Evolutionary conservation across 2,888 invertebrate species (phyloP).

Genomic region (Spisula subtruncata): DNA sequence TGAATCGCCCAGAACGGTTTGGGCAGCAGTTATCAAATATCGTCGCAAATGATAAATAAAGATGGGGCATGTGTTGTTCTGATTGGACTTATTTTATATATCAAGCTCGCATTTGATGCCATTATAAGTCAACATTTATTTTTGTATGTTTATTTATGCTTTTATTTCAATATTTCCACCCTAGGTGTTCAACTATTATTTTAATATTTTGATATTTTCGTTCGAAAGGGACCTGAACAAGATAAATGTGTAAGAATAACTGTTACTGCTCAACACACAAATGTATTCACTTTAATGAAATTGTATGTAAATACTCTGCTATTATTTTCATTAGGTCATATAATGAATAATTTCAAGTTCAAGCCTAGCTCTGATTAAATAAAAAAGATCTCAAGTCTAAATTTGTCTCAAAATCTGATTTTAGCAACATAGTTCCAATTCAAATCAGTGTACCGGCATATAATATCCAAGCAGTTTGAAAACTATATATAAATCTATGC

Average conservation of each 20-base stretch:
- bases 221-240: not conserved
- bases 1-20: too few species aligned
- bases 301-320: not conserved
- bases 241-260: too few species aligned
- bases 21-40: too few species aligned
- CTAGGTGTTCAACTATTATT: not conserved
- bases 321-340: not conserved
- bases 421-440: too few species aligned
- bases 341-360: not conserved
- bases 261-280: not conserved
- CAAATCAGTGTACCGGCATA: too few species aligned
- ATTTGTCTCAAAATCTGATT: too few species aligned
- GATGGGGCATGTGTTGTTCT: too few species aligned
- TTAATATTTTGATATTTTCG: conserved; percentile 23
- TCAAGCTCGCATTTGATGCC: conserved; percentile 23
- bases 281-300: not conserved
- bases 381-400: too few species aligned
- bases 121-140: not conserved
- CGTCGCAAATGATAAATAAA: too few species aligned
- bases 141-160: conserved; percentile 25
- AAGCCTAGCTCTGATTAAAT: too few species aligned
- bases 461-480: too few species aligned
- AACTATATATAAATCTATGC: too few species aligned
- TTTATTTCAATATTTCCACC: conserved; percentile 20
- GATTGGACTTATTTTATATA: not conserved